Conservation (phyloP, 2,888 invertebrate genomes). For the Agonopterix alstromeriana region DNA sequence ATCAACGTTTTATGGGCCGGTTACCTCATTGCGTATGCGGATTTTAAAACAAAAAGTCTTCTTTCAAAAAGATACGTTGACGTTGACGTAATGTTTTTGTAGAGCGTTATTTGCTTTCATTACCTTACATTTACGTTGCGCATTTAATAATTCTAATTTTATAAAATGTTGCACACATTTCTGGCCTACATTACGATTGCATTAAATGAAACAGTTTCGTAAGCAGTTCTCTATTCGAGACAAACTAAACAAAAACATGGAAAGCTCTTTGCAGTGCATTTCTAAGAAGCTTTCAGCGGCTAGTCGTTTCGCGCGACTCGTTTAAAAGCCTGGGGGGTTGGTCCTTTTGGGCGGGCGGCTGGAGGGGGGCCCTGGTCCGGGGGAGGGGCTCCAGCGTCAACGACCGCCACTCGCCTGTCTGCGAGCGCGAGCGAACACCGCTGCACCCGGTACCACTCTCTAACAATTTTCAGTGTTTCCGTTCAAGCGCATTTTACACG, state of each 20-base stretch:
- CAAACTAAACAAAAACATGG: neutral
- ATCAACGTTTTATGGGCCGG: neutral
- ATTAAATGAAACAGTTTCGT: conserved; percentile 11
- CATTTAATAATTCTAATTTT: neutral
- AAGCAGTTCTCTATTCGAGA: neutral
- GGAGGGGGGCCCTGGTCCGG: conserved; percentile 50
- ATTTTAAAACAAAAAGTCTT: conserved; percentile 5
- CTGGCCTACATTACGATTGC: conserved; percentile 46
- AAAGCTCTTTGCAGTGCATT: conserved; percentile 2
- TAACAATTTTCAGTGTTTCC: neutral
- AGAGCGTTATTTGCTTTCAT: conserved; percentile 14
- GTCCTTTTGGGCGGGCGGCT: conserved; percentile 62
- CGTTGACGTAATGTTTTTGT: conserved; percentile 22
- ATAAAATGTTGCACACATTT: conserved; percentile 13
- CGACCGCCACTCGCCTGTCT: conserved; percentile 69
- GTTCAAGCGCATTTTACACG: neutral
- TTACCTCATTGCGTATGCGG: conserved; percentile 5
- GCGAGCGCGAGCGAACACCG: conserved; percentile 48
- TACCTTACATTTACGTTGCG: conserved; percentile 1
- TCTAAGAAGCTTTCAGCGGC: conserved; percentile 19
- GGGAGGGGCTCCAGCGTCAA: conserved; percentile 64
- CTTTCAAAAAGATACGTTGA: conserved; percentile 5
- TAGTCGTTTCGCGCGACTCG: conserved; percentile 29
- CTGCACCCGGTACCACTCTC: conserved; percentile 6
- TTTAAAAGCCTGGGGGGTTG: conserved; percentile 36